phyloP scores from a whole-genome alignment of 1,140 invertebrate species.

The Neodiprion lecontei region DNA sequence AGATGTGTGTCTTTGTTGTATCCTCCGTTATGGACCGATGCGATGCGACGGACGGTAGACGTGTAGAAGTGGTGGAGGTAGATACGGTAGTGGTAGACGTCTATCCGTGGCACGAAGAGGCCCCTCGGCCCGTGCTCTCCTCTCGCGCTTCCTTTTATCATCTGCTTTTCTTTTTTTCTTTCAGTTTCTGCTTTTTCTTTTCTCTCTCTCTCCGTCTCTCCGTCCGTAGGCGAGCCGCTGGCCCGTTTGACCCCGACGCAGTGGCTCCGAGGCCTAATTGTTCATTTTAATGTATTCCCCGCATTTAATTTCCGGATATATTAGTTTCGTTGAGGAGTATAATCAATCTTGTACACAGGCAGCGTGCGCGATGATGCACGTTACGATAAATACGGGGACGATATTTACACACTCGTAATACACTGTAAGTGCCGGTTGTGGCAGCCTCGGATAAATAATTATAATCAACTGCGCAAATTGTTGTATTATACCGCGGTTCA shows the following conservation, averaged over 20 bases:
- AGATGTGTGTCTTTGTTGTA: background rate
- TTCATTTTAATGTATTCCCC: background rate
- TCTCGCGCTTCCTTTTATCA: background rate
- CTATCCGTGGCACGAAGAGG: no score
- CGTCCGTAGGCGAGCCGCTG: background rate
- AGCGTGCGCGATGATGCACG: no score
- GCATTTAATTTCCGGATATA: background rate
- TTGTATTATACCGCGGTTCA: no score
- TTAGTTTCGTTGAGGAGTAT: background rate
- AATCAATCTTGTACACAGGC: no score
- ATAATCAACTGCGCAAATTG: no score
- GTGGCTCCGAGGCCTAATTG: constrained; percentile 1
- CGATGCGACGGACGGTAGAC: no score
- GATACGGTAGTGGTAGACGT: no score
- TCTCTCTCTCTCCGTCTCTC: constrained; percentile 12
- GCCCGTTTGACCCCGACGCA: background rate
- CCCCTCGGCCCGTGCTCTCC: background rate
- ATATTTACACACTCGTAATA: no score
- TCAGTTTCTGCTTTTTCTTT: constrained; percentile 1
- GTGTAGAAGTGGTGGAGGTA: no score
- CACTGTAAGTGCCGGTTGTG: no score
- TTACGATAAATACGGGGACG: no score
- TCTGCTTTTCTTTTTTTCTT: constrained; percentile 10
- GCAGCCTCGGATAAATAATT: no score
- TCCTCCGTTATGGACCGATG: background rate